Base-by-base conservation (phyloP, 2,797 vertebrate genomes). In the Dermochelys coriacea region DNA sequence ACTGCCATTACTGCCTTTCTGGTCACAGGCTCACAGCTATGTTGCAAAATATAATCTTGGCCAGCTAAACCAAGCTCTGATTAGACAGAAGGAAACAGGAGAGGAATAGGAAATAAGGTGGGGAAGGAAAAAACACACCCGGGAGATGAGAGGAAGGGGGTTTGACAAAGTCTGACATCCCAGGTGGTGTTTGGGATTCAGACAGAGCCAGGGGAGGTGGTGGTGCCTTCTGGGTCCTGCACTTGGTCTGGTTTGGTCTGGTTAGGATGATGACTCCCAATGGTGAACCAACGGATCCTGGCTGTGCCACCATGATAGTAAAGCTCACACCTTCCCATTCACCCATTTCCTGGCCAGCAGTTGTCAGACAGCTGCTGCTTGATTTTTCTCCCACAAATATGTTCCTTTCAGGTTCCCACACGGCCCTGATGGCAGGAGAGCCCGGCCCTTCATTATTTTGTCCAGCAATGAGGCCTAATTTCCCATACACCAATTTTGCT, bases 291-390 rank as follows among this genome's bases (percentile, higher is more conserved):
- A 74, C 8, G 2, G 59, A 18, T 61, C 59, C 59, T 3, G 8
- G 34, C 7, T 1, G 2, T n/a, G 61, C 61, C 4, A 5, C 11
- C 55, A 59, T 16, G 29, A 16, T 2, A 34, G 6, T 16, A 61
- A 61, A 61, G 59, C 59, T 19, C 61, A n/a, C 16, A 15, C 34
- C 34, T 16, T n/a, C 61, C 8, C 8, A 8, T 4, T 16, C 34
- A 18, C 61, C 34, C 15, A 3, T 64, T 31, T n/a, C 61, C 15
- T 4, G 61, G 34, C 61, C 61, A 16, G 61, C 34, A n/a, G 7
- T 4, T n/a, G 34, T 16, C 61, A 64, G 34, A 18, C 61, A n/a
- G 34, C 15, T 64, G 59, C 31, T 34, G 61, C 31, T 64, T 19
- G 61, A 31, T n/a, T 8, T 9, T 8, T 18, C 31, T n/a, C 61